Evolutionary conservation across 2,797 vertebrate genomes (phyloP).

Genomic region (Hippoglossus hippoglossus): DNA sequence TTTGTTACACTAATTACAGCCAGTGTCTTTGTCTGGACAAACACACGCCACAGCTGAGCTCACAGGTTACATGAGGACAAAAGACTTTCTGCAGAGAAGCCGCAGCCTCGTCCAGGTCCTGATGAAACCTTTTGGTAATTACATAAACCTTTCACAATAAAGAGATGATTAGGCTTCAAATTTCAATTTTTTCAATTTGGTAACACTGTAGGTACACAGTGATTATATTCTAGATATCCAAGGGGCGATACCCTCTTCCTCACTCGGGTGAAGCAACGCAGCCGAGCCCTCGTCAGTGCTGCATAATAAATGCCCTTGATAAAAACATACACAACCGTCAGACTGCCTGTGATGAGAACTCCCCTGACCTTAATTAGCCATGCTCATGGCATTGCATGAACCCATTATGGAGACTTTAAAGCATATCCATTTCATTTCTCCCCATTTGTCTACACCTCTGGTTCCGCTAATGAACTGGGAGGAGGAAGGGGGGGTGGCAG

Average conservation of each 20-base stretch:
- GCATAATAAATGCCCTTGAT: conserved; percentile 75
- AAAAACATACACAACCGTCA: conserved; percentile 71
- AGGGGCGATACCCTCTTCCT: conserved; percentile 44
- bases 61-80: conserved; percentile 44
- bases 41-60: conserved; percentile 53
- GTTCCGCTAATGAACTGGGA: conserved; percentile 73
- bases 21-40: conserved; percentile 37
- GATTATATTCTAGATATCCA: conserved; percentile 53
- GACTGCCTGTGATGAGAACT: conserved; percentile 71
- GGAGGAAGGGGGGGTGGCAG: conserved; percentile 10
- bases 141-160: conserved; percentile 16
- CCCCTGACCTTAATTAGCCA: conserved; percentile 83
- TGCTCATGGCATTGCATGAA: conserved; percentile 79
- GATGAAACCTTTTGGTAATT: conserved; percentile 8
- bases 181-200: conserved; percentile 23
- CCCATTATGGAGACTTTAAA: conserved; percentile 82
- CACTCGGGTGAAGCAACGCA: conserved; percentile 48
- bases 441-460: conserved; percentile 74
- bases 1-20: conserved; percentile 70
- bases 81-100: not conserved
- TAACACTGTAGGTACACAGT: conserved; percentile 45
- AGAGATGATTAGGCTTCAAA: conserved; percentile 8
- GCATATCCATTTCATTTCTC: conserved; percentile 82
- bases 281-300: conserved; percentile 46
- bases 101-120: conserved; percentile 1